Evolutionary conservation across 1,140 invertebrate genomes (phyloP), one percentile per base, ranked within the genome.

Genomic region (Rhyzopertha dominica): DNA sequence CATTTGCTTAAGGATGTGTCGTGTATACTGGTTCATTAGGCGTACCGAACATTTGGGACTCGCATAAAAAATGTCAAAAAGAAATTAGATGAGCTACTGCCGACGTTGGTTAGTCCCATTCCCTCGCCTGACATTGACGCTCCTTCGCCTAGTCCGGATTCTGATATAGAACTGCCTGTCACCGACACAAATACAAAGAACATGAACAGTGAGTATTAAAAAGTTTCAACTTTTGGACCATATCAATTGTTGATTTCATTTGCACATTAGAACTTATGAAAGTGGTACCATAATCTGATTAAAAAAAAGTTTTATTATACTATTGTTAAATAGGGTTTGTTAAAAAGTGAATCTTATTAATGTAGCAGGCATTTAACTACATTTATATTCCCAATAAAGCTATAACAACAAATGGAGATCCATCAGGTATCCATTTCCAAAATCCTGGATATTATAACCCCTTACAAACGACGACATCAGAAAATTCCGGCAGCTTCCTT

Each of bases 41-140:
- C 92, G 5, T 96, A 95, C 62, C 88, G 87, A 70, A 92, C 88
- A 61, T 95, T 94, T 75, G 87, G 87, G 2, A 80, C 79, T 25
- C 74, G 89, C 53, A 87, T 95, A 0, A 87, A 90, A 62, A 80
- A 79, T 39, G 74, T 95, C 14, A 86, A 92, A 62, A 81, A 85
- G 28, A 90, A 89, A 63, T 62, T 95, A 25, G 85, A 87, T 53
- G 89, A 95, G 51, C 64, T 88, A 18, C 76, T 78, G 47, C 71
- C 78, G 1, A 80, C 75, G 41, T 69, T 79, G 8, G 63, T 70
- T 22, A 75, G 73, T 46, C 81, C 81, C 2, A 75, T 84, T 54
- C 85, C 85, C 18, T 87, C 85, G 1, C 85, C 86, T 1, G 81
- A 83, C 57, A 66, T 82, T 1, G 84, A 89, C 72, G 87, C 87